Base-by-base conservation (phyloP, 1,140 invertebrate species). In the Mesaphorura yosii region DNA sequence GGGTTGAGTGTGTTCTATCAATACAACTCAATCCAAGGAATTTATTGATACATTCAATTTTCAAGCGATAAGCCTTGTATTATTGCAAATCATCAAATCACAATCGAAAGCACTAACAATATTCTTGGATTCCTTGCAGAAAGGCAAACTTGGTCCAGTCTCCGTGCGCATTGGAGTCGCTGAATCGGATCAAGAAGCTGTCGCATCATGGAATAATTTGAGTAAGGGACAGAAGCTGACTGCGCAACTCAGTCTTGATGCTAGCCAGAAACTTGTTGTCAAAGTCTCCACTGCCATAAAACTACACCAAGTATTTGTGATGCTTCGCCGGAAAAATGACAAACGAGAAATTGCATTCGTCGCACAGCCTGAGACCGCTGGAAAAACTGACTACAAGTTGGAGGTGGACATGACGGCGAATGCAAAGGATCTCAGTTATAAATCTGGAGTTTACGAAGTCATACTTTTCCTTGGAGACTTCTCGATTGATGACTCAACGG, bases 221-320 rank as follows among this genome's bases (percentile, higher is more conserved):
- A 62, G 82, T 81, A 14, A 82, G 84, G 19, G 79, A 55, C 78
- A 84, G 1, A 84, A 84, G 68, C 72, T 90, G 45, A 79, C 79
- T 5, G 78, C 23, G 5, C 20, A n/a, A 19, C 45, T 88, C 7
- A 82, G 88, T 65, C 85, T 84, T 17, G 91, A 97, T 72, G 81
- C 79, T 51, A 82, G 90, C 59, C 90, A 96, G 68, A 91, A 90
- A 69, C 69, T 98, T 31, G 72, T 86, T 1, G 72, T 95, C 51
- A 85, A 85, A 66, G 89, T 94, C 68, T 68, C 75, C 1, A 69
- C 96, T 1, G 80, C 79, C 50, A 87, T 93, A 68, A 78, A 76
- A 31, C 84, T 90, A 27, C 93, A 97, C 69, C 92, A 97, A 73
- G 84, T 88, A 0, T 97, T 97, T 72, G 79, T 97, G 3, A 78